Evolutionary conservation across 53 echinoderm and acorn worm species (phyloP), one percentile per base, ranked within the genome.

Genomic region (Paelopatides confundens): DNA sequence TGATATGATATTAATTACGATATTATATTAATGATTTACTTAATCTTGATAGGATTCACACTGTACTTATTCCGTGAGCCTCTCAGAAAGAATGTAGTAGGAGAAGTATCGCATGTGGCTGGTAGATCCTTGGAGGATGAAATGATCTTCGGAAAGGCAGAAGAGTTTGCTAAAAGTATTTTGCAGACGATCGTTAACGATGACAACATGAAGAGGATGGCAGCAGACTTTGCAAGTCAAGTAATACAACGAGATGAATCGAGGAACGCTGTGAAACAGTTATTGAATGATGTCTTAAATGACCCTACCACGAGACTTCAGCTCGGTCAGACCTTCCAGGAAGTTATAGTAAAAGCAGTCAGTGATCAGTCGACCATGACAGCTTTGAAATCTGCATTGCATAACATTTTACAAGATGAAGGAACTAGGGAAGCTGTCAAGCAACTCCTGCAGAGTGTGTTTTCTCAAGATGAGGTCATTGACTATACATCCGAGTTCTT

Each of bases 71-170:
- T 96, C 76, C 90, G 94, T 1, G 96, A 96, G 35, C 62, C 90
- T 21, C 89, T 96, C 50, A 82, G 96, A 76, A 88, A 93, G 24
- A 94, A 96, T 63, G 94, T 94, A 13, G 94, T 88, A 26, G 96
- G 85, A 27, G 96, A 96, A 69, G 96, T 96, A 14, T 92, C 96
- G 2, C 93, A 96, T 35, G 96, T 96, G 8, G 96, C 96, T 21
- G 77, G 89, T 17, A 87, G 94, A 6, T 96, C 96, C 21, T 71
- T 96, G 76, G 96, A 94, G 49, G 94, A 96, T 82, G 87, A 89
- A 43, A 31, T 92, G 23, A 92, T 96, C 14, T 89, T 88, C 15
- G 88, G 87, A 2, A 96, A 94, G 66, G 96, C 85, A 0, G 96
- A 96, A 63, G 90, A 94, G 47, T 96, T 96, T 82, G 81, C 96